Percentiles rank a stretch among this genome's conserved stretches.
Conservation (phyloP, 2,888 invertebrate genomes). For the Lampropteryx suffumata region DNA sequence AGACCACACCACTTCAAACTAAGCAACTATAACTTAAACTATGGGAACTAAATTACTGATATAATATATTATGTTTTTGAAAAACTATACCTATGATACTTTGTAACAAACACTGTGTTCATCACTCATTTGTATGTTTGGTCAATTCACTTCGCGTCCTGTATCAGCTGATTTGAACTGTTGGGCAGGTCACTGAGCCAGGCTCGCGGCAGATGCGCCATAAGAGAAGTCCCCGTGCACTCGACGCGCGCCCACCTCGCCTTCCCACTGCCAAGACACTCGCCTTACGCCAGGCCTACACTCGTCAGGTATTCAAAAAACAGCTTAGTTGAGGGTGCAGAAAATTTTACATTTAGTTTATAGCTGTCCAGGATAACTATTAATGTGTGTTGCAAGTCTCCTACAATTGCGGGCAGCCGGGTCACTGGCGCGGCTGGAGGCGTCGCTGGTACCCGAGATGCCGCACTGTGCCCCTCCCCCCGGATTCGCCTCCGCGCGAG, state of each 20-base stretch:
- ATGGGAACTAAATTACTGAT: no score
- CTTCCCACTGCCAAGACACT: conserved; percentile 80
- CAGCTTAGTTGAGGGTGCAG: no score
- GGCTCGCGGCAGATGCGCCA: conserved; percentile 74
- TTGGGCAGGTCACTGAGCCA: conserved; percentile 62
- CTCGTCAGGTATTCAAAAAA: conserved; percentile 74
- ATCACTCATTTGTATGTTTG: no score
- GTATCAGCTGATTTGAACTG: background rate
- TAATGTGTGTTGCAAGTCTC: conserved; percentile 45
- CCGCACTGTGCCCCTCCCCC: conserved; percentile 78
- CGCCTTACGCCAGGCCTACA: conserved; percentile 83
- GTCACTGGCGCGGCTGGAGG: conserved; percentile 59
- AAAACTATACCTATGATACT: no score
- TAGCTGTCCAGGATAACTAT: no score
- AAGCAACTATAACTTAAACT: no score
- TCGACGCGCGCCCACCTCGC: conserved; percentile 82
- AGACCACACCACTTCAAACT: no score
- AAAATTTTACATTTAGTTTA: no score
- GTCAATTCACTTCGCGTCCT: no score
- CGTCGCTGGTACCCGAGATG: conserved; percentile 73
- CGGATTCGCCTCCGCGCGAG: conserved; percentile 82
- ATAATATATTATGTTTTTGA: no score
- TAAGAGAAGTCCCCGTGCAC: conserved; percentile 81
- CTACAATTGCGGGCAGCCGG: conserved; percentile 67
- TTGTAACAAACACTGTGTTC: no score